These are phyloP conservation scores for Nothobranchius kuhntae DNA, from an alignment of 2,113 vertebrate genomes.

Conservation along the genomic window DNA sequence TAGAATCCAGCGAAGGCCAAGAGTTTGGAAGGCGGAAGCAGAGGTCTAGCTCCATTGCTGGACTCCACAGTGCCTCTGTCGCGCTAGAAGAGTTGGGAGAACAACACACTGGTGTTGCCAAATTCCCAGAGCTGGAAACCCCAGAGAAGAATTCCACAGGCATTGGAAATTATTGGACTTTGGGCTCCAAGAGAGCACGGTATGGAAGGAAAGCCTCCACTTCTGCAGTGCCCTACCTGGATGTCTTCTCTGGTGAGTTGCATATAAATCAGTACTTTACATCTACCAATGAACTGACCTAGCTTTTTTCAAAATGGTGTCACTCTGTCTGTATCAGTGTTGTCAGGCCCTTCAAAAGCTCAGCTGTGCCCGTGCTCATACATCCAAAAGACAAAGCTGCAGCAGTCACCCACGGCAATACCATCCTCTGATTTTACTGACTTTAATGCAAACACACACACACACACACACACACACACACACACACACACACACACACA, in stretches of 20 bases:
- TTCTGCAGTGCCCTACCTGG: conserved; percentile 77
- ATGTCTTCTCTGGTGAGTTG: conserved; percentile 93
- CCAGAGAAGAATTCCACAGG: conserved; percentile 58
- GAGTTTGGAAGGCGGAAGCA: conserved; percentile 74
- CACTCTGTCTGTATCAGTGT: conserved; percentile 42
- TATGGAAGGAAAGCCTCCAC: conserved; percentile 73
- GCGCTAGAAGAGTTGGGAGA: conserved; percentile 72
- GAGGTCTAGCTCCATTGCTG: conserved; percentile 81
- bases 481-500: conserved; percentile 8
- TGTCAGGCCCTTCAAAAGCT: conserved; percentile 51
- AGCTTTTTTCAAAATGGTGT: conserved; percentile 28
- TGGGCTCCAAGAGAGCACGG: conserved; percentile 73
- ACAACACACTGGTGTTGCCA: conserved; percentile 62
- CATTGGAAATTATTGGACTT: conserved; percentile 67
- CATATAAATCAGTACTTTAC: conserved; percentile 3
- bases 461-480: background rate
- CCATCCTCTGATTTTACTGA: conserved; percentile 19
- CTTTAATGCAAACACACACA: conserved; percentile 2
- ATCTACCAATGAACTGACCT: too few species aligned
- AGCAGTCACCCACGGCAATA: conserved; percentile 32
- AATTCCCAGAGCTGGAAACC: conserved; percentile 62
- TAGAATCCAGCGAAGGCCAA: conserved; percentile 50
- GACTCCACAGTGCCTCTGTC: conserved; percentile 78
- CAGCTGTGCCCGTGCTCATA: conserved; percentile 55
- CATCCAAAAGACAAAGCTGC: conserved; percentile 40